A percentile compares a stretch with the other conserved stretches of the same genome.
These are phyloP conservation scores for Hyla sarda DNA, from an alignment of 2,113 vertebrate genomes.

Conservation along the genomic window DNA sequence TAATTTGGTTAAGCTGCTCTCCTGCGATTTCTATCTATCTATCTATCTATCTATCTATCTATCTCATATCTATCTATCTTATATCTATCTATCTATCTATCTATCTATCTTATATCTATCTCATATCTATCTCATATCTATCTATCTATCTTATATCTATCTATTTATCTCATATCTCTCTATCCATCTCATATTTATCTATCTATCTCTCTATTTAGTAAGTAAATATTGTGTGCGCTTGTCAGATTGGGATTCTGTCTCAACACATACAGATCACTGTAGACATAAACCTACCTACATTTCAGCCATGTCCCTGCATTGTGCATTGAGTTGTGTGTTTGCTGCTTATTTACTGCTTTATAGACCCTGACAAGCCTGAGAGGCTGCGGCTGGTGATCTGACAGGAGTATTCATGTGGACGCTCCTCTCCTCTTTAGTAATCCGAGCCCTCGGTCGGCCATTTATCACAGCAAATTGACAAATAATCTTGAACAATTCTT, in stretches of 20 bases:
- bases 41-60: not conserved
- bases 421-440: slow-evolving; percentile 18
- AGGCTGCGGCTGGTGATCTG: not conserved
- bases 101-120: too few relatives aligned
- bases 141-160: not conserved
- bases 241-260: too few relatives aligned
- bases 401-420: slow-evolving; percentile 24
- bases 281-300: not conserved
- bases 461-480: slow-evolving; percentile 49
- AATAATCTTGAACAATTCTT: slow-evolving; percentile 42
- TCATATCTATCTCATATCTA: not conserved
- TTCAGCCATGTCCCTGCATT: not conserved
- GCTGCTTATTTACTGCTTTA: slow-evolving; percentile 16
- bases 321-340: not conserved
- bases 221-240: too few relatives aligned
- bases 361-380: slow-evolving; percentile 19
- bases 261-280: not conserved
- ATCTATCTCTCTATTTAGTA: not conserved
- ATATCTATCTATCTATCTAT: not conserved
- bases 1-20: too few relatives aligned
- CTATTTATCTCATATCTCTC: not conserved
- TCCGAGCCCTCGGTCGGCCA: not conserved
- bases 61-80: not conserved
- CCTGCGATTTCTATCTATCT: not conserved
- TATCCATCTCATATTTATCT: too few relatives aligned